phyloP scores from a whole-genome alignment of 2,113 vertebrate genomes.

The Pardalotus punctatus region DNA sequence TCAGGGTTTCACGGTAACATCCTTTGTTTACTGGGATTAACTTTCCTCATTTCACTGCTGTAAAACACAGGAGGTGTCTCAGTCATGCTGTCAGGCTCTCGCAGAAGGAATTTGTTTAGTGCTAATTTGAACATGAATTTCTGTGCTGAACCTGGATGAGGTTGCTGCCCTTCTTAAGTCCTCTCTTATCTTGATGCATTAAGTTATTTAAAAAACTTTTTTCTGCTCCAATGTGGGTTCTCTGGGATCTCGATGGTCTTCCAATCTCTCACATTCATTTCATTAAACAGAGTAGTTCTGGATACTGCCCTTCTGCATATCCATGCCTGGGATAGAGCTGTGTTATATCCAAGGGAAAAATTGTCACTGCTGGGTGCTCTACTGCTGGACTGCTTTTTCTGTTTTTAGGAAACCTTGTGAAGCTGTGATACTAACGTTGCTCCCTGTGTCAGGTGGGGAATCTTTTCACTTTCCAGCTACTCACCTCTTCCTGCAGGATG shows the following conservation, averaged over 20 bases:
- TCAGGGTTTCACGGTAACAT: fast-evolving
- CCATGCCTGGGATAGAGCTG: not conserved
- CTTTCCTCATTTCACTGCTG: not conserved
- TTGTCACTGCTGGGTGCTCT: not conserved
- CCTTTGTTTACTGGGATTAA: not conserved
- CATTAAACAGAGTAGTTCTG: not conserved
- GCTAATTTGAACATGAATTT: not conserved
- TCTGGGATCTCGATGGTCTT: not conserved
- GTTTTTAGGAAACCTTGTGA: not conserved
- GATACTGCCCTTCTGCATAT: not conserved
- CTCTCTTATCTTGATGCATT: not conserved
- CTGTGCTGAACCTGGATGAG: not conserved
- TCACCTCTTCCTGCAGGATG: not conserved
- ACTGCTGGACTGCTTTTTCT: not conserved
- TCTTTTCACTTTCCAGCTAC: not conserved
- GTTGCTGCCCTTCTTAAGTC: not conserved
- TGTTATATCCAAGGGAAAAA: not conserved
- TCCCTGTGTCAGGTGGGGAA: not conserved
- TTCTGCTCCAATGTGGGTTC: not conserved
- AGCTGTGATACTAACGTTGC: not conserved
- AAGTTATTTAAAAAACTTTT: not conserved
- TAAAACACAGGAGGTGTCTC: not conserved
- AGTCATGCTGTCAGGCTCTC: not conserved
- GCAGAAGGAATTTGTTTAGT: not conserved
- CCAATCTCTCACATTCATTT: not conserved